Conservation (phyloP, 2,888 invertebrate species). For the Tolmerus cingulatus region DNA sequence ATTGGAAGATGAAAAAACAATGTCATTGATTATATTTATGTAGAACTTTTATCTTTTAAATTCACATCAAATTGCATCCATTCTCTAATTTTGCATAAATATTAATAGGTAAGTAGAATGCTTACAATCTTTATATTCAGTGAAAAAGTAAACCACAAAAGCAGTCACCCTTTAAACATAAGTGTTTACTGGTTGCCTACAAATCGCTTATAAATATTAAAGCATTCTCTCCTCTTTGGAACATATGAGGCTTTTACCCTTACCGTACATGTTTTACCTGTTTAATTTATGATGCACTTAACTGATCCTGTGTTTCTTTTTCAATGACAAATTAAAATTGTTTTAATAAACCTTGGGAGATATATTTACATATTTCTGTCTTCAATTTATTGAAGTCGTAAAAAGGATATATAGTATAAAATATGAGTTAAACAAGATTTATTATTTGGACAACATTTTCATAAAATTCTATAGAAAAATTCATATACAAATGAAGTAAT, state of each 20-base stretch:
- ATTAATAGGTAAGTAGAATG: neutral
- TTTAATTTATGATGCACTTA: neutral
- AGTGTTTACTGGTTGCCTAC: neutral
- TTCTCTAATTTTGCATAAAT: neutral
- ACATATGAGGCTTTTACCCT: neutral
- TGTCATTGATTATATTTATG: too few relatives aligned
- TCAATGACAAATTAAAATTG: neutral
- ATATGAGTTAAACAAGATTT: too few relatives aligned
- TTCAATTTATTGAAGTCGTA: too few relatives aligned
- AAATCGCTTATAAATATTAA: neutral
- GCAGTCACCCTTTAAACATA: neutral
- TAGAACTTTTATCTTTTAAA: too few relatives aligned
- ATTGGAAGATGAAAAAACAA: too few relatives aligned
- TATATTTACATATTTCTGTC: too few relatives aligned
- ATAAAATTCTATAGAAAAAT: too few relatives aligned
- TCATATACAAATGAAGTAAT: too few relatives aligned
- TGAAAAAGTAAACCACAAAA: neutral
- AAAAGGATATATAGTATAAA: too few relatives aligned
- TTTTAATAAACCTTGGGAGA: neutral
- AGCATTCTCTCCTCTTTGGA: neutral
- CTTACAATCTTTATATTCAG: neutral
- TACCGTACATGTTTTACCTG: neutral
- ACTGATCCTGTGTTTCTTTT: neutral
- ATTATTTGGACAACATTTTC: too few relatives aligned
- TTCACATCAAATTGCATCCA: neutral